These are phyloP conservation scores for Lepilemur septentrionalis DNA, from an alignment of 2,797 vertebrate species.

Conservation along the genomic window DNA sequence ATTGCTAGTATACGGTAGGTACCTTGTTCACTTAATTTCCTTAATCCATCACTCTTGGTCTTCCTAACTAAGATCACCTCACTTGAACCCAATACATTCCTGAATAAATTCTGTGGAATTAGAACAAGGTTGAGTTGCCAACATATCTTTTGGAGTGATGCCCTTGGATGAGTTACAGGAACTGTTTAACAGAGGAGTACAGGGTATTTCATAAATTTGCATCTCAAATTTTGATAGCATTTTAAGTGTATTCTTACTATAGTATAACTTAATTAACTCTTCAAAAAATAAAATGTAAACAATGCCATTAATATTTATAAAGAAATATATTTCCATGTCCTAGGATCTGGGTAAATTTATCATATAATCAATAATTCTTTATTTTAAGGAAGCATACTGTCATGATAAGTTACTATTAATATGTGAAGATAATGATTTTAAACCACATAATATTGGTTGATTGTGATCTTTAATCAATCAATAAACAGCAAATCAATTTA, in stretches of 20 bases:
- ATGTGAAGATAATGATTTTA: constrained; percentile 1
- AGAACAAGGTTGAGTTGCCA: not conserved
- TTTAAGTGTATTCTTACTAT: not conserved
- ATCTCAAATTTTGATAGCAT: not conserved
- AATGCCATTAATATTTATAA: constrained; percentile 21
- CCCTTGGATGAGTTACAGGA: not conserved
- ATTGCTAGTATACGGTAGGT: not conserved
- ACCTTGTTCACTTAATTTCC: not conserved
- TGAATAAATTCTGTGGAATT: not conserved
- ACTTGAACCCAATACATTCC: not conserved
- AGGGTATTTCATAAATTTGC: not conserved
- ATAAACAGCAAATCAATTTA: constrained; percentile 55
- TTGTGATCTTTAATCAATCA: constrained; percentile 35
- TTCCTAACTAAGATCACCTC: not conserved
- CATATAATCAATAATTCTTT: not conserved
- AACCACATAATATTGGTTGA: not conserved
- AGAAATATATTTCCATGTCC: not conserved
- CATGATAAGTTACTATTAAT: constrained; percentile 11
- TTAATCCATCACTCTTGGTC: not conserved
- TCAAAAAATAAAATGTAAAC: not conserved
- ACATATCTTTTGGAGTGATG: not conserved
- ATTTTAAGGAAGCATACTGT: constrained; percentile 7
- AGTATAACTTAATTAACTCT: not conserved
- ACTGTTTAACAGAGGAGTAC: not conserved
- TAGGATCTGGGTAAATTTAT: not conserved